These are phyloP conservation scores for Synanthedon formicaeformis DNA, from an alignment of 2,888 invertebrate species.

Conservation along the genomic window DNA sequence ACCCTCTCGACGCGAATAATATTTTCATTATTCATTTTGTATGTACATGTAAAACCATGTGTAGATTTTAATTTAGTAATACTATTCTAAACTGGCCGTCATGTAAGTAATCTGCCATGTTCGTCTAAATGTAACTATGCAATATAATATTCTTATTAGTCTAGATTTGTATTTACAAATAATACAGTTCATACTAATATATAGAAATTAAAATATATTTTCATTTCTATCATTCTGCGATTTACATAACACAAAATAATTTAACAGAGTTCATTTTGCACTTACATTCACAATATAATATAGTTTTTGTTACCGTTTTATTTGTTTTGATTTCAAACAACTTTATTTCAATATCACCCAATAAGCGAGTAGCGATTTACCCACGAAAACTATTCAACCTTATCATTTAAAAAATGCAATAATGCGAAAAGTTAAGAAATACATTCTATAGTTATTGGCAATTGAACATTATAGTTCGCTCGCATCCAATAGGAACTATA, in stretches of 20 bases:
- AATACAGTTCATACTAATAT: slow-evolving; percentile 71
- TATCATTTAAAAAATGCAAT: slow-evolving; percentile 67
- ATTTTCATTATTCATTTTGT: slow-evolving; percentile 29
- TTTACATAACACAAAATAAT: slow-evolving; percentile 73
- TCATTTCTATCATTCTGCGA: slow-evolving; percentile 64
- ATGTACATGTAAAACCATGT: slow-evolving; percentile 71
- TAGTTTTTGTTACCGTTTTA: slow-evolving; percentile 55
- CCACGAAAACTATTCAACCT: slow-evolving; percentile 59
- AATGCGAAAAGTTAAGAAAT: slow-evolving; percentile 69
- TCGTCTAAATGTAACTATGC: slow-evolving; percentile 69
- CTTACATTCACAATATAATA: slow-evolving; percentile 69
- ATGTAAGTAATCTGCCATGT: slow-evolving; percentile 76
- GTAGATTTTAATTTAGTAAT: slow-evolving; percentile 73
- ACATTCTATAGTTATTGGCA: slow-evolving; percentile 62
- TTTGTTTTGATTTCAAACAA: slow-evolving; percentile 53
- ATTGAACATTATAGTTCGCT: slow-evolving; percentile 70
- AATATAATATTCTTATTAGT: slow-evolving; percentile 72
- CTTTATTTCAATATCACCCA: slow-evolving; percentile 66
- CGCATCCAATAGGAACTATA: slow-evolving; percentile 71
- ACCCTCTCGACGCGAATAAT: slow-evolving; percentile 34
- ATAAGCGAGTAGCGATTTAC: slow-evolving; percentile 65
- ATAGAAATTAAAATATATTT: slow-evolving; percentile 68
- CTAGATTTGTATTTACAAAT: slow-evolving; percentile 73
- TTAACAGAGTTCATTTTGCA: slow-evolving; percentile 71
- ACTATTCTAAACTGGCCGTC: slow-evolving; percentile 80